A percentile compares a stretch with the other conserved stretches of the same genome.
phyloP scores from a whole-genome alignment of 2,888 invertebrate species.

The Acanthacorydalis orientalis region DNA sequence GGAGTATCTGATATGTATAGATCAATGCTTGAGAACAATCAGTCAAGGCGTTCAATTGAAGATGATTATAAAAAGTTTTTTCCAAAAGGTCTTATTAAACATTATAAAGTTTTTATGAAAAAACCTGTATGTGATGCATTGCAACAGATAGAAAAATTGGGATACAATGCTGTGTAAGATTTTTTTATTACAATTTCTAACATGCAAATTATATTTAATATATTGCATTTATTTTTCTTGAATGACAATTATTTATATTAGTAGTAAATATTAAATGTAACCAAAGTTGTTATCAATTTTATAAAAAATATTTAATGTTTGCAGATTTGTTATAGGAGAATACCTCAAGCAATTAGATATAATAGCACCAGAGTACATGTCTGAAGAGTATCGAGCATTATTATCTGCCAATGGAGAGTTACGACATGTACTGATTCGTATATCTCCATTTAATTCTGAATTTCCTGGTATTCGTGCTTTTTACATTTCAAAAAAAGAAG shows the following conservation, averaged over 20 bases:
- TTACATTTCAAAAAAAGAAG: conserved; percentile 42
- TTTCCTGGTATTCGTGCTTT: conserved; percentile 51
- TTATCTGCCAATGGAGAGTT: conserved; percentile 52
- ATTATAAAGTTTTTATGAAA: conserved; percentile 58
- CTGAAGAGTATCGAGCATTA: conserved; percentile 53
- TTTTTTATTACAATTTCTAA: neutral
- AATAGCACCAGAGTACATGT: conserved; percentile 68
- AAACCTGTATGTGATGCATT: conserved; percentile 56
- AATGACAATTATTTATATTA: neutral
- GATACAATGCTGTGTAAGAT: conserved; percentile 43
- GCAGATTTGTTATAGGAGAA: conserved; percentile 52
- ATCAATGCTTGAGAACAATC: conserved; percentile 58
- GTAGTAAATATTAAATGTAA: neutral
- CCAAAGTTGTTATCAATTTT: neutral
- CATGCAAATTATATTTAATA: neutral
- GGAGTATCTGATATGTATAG: conserved; percentile 80
- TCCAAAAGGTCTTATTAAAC: conserved; percentile 58
- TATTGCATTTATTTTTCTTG: neutral
- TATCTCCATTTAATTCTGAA: conserved; percentile 44
- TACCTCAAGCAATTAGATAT: conserved; percentile 65
- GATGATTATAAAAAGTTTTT: conserved; percentile 70
- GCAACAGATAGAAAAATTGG: conserved; percentile 34
- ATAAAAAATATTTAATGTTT: conserved; percentile 9
- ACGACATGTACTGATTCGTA: conserved; percentile 43
- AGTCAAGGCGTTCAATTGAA: conserved; percentile 48